These are phyloP conservation scores for Euura lappo DNA, from an alignment of 1,140 invertebrate species.

Conservation along the genomic window DNA sequence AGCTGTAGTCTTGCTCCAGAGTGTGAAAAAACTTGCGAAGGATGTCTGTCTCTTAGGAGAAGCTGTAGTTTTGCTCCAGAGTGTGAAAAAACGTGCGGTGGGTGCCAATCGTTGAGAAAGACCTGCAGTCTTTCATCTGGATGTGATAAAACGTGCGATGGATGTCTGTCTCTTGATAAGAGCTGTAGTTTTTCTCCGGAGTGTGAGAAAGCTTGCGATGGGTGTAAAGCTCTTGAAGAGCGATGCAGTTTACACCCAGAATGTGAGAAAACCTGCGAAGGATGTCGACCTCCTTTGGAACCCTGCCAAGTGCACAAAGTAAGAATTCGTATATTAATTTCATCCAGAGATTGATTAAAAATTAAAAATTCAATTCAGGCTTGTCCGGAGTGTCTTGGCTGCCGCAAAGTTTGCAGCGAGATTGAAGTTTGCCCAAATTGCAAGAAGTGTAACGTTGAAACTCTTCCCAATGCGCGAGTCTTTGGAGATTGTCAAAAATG, in stretches of 20 bases:
- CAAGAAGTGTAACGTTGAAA: neutral
- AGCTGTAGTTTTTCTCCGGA: neutral
- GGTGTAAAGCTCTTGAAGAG: neutral
- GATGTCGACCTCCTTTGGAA: neutral
- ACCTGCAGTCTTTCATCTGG: neutral
- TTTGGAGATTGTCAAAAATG: neutral
- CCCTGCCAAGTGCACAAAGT: neutral
- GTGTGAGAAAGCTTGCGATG: neutral
- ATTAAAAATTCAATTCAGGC: neutral
- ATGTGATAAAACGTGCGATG: neutral
- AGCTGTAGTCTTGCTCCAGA: neutral
- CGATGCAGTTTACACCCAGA: neutral
- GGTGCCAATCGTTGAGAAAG: too few species aligned
- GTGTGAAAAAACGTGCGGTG: too few species aligned
- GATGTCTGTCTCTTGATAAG: neutral
- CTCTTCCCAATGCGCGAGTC: neutral
- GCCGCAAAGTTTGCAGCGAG: neutral
- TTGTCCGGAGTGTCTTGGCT: neutral
- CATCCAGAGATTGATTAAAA: too few species aligned
- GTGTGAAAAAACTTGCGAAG: neutral
- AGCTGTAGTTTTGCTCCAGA: neutral
- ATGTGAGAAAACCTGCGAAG: neutral
- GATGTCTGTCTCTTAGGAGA: neutral
- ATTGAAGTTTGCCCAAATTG: neutral
- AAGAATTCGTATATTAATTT: too few species aligned